A percentile compares a stretch with the other conserved stretches of the same genome.
phyloP scores from a whole-genome alignment of 1,140 invertebrate genomes.

The Notospermus geniculatus region DNA sequence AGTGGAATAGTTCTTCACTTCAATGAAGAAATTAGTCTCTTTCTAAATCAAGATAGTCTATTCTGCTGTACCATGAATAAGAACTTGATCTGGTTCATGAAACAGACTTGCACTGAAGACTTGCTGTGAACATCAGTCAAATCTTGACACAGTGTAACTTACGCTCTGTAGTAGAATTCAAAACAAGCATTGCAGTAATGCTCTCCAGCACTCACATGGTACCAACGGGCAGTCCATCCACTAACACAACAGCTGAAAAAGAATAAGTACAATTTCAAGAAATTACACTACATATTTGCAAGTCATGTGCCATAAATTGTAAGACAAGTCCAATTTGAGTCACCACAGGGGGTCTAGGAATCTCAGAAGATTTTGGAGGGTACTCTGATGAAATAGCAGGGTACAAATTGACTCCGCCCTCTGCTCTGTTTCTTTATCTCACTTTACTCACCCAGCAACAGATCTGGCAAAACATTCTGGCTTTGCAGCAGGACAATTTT shows the following conservation, averaged over 20 bases:
- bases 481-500: too few relatives aligned
- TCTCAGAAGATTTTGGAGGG: not conserved
- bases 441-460: too few relatives aligned
- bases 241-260: slow-evolving; percentile 45
- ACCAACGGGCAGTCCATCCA: slow-evolving; percentile 56
- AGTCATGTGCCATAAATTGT: not conserved
- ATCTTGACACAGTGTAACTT: too few relatives aligned
- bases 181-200: slow-evolving; percentile 59
- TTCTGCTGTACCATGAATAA: not conserved
- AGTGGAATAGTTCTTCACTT: not conserved
- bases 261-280: not conserved
- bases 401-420: too few relatives aligned
- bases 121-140: not conserved
- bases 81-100: not conserved
- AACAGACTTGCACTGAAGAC: not conserved
- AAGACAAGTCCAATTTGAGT: not conserved
- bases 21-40: not conserved
- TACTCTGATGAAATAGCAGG: too few relatives aligned
- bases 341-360: not conserved
- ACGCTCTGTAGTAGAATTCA: slow-evolving; percentile 56
- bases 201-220: slow-evolving; percentile 55
- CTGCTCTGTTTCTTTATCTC: too few relatives aligned
- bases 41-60: not conserved
- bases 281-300: not conserved
- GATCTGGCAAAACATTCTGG: too few relatives aligned